phyloP scores from a whole-genome alignment of 2,113 vertebrate species.

The Sapajus apella region DNA sequence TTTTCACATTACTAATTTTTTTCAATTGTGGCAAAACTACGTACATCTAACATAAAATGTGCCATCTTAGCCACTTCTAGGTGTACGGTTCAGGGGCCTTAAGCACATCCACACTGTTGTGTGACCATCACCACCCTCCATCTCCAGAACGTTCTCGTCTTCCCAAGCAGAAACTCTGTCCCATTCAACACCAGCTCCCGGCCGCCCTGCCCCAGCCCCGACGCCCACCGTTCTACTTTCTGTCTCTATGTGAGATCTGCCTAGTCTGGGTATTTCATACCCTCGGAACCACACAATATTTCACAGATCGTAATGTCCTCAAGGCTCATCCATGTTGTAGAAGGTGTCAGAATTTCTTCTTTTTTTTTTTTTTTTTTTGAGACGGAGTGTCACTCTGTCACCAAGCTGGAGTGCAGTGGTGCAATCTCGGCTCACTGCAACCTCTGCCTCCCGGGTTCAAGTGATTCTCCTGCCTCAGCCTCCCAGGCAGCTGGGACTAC shows the following conservation, averaged over 20 bases:
- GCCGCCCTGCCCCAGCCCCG: neutral
- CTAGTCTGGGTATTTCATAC: neutral
- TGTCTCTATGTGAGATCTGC: rapidly evolving
- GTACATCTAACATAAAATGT: neutral
- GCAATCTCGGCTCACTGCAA: too few relatives aligned
- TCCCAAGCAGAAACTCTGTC: neutral
- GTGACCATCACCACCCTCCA: neutral
- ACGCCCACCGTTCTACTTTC: rapidly evolving
- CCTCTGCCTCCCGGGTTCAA: too few relatives aligned
- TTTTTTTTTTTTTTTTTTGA: too few relatives aligned
- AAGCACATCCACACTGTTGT: neutral
- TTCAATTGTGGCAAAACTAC: neutral
- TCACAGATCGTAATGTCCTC: neutral
- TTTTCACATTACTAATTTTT: neutral
- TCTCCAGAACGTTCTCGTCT: neutral
- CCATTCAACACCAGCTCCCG: rapidly evolving
- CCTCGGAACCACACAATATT: rapidly evolving
- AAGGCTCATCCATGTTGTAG: neutral
- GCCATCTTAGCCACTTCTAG: neutral
- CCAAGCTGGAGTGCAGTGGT: too few relatives aligned
- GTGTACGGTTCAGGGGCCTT: neutral
- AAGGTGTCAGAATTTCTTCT: neutral
- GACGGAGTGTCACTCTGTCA: too few relatives aligned
- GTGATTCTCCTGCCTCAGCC: too few relatives aligned
- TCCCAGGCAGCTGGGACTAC: too few relatives aligned